These are phyloP conservation scores for Eustalomyia histrio DNA, from an alignment of 2,888 invertebrate genomes.

Conservation along the genomic window DNA sequence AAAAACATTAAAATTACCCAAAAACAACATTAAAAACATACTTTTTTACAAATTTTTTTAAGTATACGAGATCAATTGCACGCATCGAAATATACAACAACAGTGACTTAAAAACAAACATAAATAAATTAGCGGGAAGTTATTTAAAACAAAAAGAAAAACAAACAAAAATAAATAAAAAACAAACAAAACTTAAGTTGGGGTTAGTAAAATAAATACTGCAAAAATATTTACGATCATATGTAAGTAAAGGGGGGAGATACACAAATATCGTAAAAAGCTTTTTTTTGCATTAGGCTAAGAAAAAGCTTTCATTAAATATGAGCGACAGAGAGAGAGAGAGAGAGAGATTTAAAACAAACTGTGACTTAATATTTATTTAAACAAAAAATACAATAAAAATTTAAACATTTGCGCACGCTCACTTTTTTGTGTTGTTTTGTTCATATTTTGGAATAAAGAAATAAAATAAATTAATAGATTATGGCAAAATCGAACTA, in stretches of 20 bases:
- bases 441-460: slow-evolving; percentile 15
- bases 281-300: slow-evolving; percentile 36
- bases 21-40: neutral
- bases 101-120: neutral
- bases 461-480: slow-evolving; percentile 33
- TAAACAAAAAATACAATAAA: slow-evolving; percentile 31
- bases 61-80: slow-evolving; percentile 53
- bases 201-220: slow-evolving; percentile 24
- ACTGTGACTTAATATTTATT: slow-evolving; percentile 50
- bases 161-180: no score
- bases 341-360: slow-evolving; percentile 33
- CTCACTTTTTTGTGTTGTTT: slow-evolving; percentile 47
- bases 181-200: slow-evolving; percentile 12
- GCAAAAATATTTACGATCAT: slow-evolving; percentile 39
- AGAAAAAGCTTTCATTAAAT: slow-evolving; percentile 44
- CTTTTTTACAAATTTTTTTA: neutral
- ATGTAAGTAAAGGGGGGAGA: slow-evolving; percentile 19
- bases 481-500: slow-evolving; percentile 56
- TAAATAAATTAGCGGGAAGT: slow-evolving; percentile 54
- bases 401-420: slow-evolving; percentile 60
- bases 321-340: slow-evolving; percentile 36
- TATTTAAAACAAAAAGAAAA: neutral
- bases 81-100: slow-evolving; percentile 33
- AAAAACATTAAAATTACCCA: neutral
- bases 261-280: slow-evolving; percentile 42